Evolutionary conservation across 1,140 invertebrate species (phyloP).

Genomic region (Proales similis): DNA sequence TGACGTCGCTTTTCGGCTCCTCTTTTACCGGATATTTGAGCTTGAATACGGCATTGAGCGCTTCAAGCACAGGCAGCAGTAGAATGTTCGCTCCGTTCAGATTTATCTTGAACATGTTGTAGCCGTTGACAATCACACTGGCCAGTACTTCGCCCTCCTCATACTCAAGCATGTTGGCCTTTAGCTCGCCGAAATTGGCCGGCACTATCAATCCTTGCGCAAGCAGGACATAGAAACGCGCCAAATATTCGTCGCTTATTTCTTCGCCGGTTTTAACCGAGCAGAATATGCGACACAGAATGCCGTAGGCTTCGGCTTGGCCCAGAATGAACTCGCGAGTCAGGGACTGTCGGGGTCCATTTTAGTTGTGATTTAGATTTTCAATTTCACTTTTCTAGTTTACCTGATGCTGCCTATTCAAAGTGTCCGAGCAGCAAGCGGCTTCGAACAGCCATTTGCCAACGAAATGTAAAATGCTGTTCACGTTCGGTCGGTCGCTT

Average conservation of each 20-base stretch:
- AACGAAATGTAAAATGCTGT: slow-evolving; percentile 87
- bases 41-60: slow-evolving; percentile 61
- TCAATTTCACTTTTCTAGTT: no score
- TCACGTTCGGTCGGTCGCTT: slow-evolving; percentile 44
- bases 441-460: slow-evolving; percentile 94
- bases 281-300: slow-evolving; percentile 87
- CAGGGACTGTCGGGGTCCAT: slow-evolving; percentile 39
- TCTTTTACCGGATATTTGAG: slow-evolving; percentile 40
- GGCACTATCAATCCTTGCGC: slow-evolving; percentile 70
- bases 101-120: slow-evolving; percentile 74
- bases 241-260: slow-evolving; percentile 84
- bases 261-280: slow-evolving; percentile 90
- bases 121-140: slow-evolving; percentile 44
- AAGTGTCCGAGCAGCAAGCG: slow-evolving; percentile 67
- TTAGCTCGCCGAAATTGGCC: slow-evolving; percentile 6
- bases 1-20: slow-evolving; percentile 43
- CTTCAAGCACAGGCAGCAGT: slow-evolving; percentile 76
- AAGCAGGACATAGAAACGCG: slow-evolving; percentile 84
- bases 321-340: slow-evolving; percentile 57
- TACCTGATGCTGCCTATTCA: slow-evolving; percentile 44
- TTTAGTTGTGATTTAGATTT: slow-evolving; percentile 42
- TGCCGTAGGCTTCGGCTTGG: slow-evolving; percentile 84
- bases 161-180: background rate
- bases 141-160: slow-evolving; percentile 39
- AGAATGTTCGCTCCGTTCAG: slow-evolving; percentile 83